A percentile compares a stretch with the other conserved stretches of the same genome.
Conservation (phyloP, 2,113 vertebrate species). For the Microcebus jonahi region DNA sequence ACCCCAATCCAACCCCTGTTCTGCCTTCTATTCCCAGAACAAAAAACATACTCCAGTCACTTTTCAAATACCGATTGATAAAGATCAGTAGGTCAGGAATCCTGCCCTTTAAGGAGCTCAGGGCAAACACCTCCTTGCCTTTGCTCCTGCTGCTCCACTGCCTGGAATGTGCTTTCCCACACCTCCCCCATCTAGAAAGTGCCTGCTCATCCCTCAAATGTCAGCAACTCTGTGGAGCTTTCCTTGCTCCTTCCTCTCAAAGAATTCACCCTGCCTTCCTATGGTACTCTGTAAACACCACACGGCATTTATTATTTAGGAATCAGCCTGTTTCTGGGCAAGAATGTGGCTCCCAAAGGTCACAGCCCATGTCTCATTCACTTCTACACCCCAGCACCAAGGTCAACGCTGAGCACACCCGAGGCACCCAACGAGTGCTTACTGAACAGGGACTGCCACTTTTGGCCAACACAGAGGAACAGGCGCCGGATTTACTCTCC, state of each 20-base stretch:
- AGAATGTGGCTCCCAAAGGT: not conserved
- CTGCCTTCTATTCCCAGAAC: not conserved
- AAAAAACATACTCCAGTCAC: not conserved
- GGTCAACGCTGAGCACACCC: not conserved
- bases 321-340: not conserved
- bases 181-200: not conserved
- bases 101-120: not conserved
- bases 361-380: not conserved
- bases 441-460: not conserved
- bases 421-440: not conserved
- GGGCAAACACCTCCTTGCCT: not conserved
- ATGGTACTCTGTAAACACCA: not conserved
- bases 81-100: not conserved
- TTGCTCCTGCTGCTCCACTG: not conserved
- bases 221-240: not conserved
- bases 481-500: not conserved
- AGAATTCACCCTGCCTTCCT: not conserved
- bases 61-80: not conserved
- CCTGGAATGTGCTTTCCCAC: not conserved
- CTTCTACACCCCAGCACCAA: not conserved
- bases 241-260: not conserved
- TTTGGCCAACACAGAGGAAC: not conserved
- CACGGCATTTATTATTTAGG: not conserved
- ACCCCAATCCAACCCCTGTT: not conserved
- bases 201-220: not conserved